A percentile compares a stretch with the other conserved stretches of the same genome.
Conservation (phyloP, 2,797 vertebrate genomes). For the Danio aesculapii region DNA sequence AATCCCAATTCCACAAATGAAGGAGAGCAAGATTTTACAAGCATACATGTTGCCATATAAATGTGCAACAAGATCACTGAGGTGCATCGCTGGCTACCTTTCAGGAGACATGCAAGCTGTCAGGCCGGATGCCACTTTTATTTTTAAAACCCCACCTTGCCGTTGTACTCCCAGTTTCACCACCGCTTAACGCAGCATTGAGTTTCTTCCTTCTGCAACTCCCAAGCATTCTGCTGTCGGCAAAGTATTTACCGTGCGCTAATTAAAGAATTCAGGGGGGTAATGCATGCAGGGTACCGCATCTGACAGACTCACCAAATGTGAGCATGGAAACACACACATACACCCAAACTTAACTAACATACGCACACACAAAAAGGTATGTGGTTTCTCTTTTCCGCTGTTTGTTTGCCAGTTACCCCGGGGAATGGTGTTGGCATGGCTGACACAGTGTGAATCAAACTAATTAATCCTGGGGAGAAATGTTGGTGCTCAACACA, state of each 20-base stretch:
- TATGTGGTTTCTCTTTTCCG: slow-evolving; percentile 18
- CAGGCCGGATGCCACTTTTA: slow-evolving; percentile 15
- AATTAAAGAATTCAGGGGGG: slow-evolving; percentile 59
- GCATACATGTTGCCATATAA: neutral
- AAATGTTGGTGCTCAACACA: slow-evolving; percentile 45
- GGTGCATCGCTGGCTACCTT: slow-evolving; percentile 17
- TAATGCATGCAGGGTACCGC: slow-evolving; percentile 49
- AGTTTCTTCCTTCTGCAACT: slow-evolving; percentile 21
- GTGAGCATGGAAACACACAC: slow-evolving; percentile 37
- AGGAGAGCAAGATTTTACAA: neutral
- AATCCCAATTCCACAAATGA: slow-evolving; percentile 8
- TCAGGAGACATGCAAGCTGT: slow-evolving; percentile 35
- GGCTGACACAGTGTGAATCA: slow-evolving; percentile 60
- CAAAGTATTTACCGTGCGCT: slow-evolving; percentile 48
- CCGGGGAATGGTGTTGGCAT: slow-evolving; percentile 48
- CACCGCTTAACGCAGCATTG: slow-evolving; percentile 2
- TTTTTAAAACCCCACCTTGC: slow-evolving; percentile 4
- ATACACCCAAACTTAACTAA: slow-evolving; percentile 4
- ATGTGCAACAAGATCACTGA: slow-evolving; percentile 30
- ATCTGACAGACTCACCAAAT: slow-evolving; percentile 37
- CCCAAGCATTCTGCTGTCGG: slow-evolving; percentile 43
- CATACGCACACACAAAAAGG: slow-evolving; percentile 22
- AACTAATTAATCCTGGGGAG: slow-evolving; percentile 65
- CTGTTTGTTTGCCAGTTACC: slow-evolving; percentile 55
- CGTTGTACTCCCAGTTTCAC: neutral